A percentile compares a stretch with the other conserved stretches of the same genome.
Evolutionary conservation across 1,140 invertebrate genomes (phyloP).

Genomic region (Proctacanthus coquilletti): DNA sequence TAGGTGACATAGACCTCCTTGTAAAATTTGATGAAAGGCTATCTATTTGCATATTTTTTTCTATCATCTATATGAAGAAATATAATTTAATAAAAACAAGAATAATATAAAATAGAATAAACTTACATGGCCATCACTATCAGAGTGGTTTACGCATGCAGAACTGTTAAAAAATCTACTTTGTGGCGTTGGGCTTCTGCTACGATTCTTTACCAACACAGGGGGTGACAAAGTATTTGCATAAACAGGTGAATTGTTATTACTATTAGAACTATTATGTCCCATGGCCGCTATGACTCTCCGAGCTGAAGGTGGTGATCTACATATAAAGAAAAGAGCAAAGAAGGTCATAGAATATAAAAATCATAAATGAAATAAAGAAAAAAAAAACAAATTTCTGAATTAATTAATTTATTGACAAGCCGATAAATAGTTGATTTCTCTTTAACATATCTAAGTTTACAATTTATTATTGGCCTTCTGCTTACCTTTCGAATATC

Average conservation of each 20-base stretch:
- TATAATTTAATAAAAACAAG: no score
- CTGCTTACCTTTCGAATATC: conserved; percentile 57
- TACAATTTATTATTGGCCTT: not conserved
- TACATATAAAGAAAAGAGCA: not conserved
- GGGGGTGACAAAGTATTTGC: conserved; percentile 7
- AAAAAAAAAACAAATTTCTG: not conserved
- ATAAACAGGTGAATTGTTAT: no score
- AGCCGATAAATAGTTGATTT: not conserved
- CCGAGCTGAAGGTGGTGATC: conserved; percentile 11
- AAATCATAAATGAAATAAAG: not conserved
- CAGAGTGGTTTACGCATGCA: no score
- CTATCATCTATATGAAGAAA: no score
- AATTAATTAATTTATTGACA: not conserved
- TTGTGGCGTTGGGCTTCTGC: conserved; percentile 9
- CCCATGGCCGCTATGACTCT: conserved; percentile 9
- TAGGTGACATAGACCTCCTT: conserved; percentile 31
- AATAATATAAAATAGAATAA: no score
- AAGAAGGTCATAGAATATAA: not conserved
- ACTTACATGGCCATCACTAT: no score
- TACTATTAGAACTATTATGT: no score
- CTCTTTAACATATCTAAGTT: not conserved
- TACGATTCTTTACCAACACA: conserved; percentile 1
- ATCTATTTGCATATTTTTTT: conserved; percentile 1
- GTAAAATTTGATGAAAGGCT: conserved; percentile 10
- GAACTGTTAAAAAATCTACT: no score